Conservation (phyloP, 2,888 invertebrate species). For the Anthoptus insignis region DNA sequence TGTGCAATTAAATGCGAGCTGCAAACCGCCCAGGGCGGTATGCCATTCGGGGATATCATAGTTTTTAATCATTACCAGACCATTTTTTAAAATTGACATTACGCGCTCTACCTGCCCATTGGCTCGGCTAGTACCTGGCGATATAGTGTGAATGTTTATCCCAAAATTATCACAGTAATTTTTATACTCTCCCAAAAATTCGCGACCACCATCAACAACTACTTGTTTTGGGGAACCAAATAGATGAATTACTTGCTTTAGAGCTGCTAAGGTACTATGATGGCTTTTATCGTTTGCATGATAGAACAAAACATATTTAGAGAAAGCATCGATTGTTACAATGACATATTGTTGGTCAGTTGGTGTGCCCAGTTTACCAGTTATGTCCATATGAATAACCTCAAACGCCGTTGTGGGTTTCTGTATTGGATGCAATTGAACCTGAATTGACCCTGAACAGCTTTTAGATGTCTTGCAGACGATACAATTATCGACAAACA, state of each 20-base stretch:
- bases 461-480: constrained; percentile 45
- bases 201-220: constrained; percentile 8
- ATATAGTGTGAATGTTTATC: not conserved
- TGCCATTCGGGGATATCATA: constrained; percentile 49
- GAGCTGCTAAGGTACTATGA: constrained; percentile 35
- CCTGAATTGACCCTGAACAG: constrained; percentile 44
- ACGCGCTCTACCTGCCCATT: constrained; percentile 11
- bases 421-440: constrained; percentile 41
- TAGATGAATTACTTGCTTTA: constrained; percentile 39
- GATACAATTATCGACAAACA: constrained; percentile 39
- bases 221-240: constrained; percentile 36
- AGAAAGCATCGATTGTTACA: constrained; percentile 46
- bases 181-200: constrained; percentile 10
- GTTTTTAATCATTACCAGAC: constrained; percentile 48
- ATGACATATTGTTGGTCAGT: constrained; percentile 37
- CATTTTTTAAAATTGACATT: constrained; percentile 46
- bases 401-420: constrained; percentile 24
- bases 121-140: constrained; percentile 10
- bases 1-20: constrained; percentile 51
- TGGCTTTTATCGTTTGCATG: constrained; percentile 35
- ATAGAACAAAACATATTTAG: constrained; percentile 38
- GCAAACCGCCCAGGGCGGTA: constrained; percentile 43
- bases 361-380: constrained; percentile 44
- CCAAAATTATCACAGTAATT: not conserved
- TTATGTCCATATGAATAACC: constrained; percentile 40